Percentiles rank a stretch among this genome's conserved stretches.
These are phyloP conservation scores for Acromyrmex charruanus DNA, from an alignment of 1,140 invertebrate species.

Conservation along the genomic window DNA sequence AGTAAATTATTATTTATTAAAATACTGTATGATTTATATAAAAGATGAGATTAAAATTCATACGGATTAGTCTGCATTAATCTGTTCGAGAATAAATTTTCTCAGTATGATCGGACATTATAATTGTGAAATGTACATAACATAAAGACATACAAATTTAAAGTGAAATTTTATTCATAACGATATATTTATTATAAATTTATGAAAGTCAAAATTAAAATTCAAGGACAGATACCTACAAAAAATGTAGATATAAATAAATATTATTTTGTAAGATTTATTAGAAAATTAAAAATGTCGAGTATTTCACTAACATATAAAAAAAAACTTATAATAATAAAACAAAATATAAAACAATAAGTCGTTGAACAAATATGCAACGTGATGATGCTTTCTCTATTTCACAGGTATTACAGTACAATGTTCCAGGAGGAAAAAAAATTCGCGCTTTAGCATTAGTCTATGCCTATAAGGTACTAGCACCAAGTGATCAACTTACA, in stretches of 20 bases:
- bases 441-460: conserved; percentile 94
- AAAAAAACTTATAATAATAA: not conserved
- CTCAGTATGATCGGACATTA: not conserved
- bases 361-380: not conserved
- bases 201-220: not conserved
- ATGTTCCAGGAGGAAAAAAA: conserved; percentile 93
- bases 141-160: not conserved
- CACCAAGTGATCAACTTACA: conserved; percentile 88
- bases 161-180: not conserved
- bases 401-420: conserved; percentile 91
- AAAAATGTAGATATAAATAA: not conserved
- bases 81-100: not conserved
- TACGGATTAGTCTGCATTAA: not conserved
- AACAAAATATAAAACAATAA: conserved; percentile 20
- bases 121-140: not conserved
- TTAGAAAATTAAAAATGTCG: not conserved
- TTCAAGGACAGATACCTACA: not conserved
- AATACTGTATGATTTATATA: not conserved
- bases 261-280: conserved; percentile 6
- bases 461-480: conserved; percentile 92
- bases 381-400: conserved; percentile 4
- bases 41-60: not conserved
- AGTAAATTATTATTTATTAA: conserved; percentile 84
- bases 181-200: not conserved
- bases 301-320: not conserved